Base-by-base conservation (phyloP, 2,888 invertebrate genomes). In the Caenorhabditis sinica region DNA sequence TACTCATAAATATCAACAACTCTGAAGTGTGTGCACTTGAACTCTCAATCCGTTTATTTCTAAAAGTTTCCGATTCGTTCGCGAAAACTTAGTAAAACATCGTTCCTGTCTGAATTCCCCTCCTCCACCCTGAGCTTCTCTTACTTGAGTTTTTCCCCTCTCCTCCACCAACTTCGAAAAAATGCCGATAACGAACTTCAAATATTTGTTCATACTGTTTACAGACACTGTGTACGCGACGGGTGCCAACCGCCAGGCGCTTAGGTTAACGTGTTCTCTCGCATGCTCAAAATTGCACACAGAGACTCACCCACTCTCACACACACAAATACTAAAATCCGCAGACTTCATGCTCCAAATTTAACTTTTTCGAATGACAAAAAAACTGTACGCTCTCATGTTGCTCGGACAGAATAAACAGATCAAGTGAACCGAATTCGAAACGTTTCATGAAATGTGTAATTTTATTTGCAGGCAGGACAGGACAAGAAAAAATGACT, bases 181-280 rank as follows among this genome's bases (percentile, higher is more conserved):
- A 60, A 53, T 81, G 66, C 74, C 74, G 53, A 81, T 71, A 82
- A 60, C 75, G 71, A 82, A 82, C 76, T 51, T 66, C 63, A 65
- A 76, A 82, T 82, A 82, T 82, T 82, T 82, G 76, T 33, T 63
- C 76, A 82, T 71, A 82, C 76, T 82, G 82, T 82, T 82, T 82
- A 76, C 82, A 58, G 65, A 82, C 71, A 82, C 82, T 82, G 71
- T 66, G 82, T 61, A 68, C 73, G 45, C 73, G 49, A 49, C 63
- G 36, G 53, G 58, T 69, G 74, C 73, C 74, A 81, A 81, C 61
- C 45, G 49, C 61, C 40, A 53, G 23, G 25, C 65, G 65, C 66
- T 33, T 30, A 9, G 58, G 33, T 73, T 56, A 45, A 60, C 80
- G 66, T 80, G 72, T 80, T 80, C 72, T 72, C 49, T 63, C 33